phyloP scores from a whole-genome alignment of 2,888 invertebrate genomes.

The Pterostichus niger region DNA sequence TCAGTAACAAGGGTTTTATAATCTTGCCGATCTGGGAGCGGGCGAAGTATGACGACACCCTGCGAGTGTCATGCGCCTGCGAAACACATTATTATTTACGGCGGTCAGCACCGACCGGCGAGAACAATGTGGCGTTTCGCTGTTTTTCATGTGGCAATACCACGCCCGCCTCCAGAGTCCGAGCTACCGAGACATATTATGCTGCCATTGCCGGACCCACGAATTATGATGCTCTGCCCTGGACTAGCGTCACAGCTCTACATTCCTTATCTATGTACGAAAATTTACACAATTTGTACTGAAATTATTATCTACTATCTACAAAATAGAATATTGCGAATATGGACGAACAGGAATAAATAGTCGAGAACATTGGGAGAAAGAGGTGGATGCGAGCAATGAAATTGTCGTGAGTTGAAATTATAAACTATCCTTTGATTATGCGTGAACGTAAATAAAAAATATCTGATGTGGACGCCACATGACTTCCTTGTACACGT shows the following conservation, averaged over 20 bases:
- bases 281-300: not conserved
- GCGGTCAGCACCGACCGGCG: slow-evolving; percentile 31
- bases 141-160: slow-evolving; percentile 55
- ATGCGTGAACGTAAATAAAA: no score
- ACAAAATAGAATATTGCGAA: no score
- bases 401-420: no score
- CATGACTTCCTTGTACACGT: no score
- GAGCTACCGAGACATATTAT: slow-evolving; percentile 39
- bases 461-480: no score
- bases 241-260: not conserved
- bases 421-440: no score
- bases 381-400: no score
- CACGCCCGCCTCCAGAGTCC: slow-evolving; percentile 3
- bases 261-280: not conserved
- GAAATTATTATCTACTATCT: no score
- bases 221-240: not conserved
- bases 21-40: not conserved
- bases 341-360: no score
- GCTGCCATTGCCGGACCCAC: not conserved
- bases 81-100: slow-evolving; percentile 57
- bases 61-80: slow-evolving; percentile 14
- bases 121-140: slow-evolving; percentile 60
- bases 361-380: no score
- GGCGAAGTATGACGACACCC: not conserved
- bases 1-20: not conserved